phyloP scores from a whole-genome alignment of 2,888 invertebrate species.

The Standfussiana lucernea region DNA sequence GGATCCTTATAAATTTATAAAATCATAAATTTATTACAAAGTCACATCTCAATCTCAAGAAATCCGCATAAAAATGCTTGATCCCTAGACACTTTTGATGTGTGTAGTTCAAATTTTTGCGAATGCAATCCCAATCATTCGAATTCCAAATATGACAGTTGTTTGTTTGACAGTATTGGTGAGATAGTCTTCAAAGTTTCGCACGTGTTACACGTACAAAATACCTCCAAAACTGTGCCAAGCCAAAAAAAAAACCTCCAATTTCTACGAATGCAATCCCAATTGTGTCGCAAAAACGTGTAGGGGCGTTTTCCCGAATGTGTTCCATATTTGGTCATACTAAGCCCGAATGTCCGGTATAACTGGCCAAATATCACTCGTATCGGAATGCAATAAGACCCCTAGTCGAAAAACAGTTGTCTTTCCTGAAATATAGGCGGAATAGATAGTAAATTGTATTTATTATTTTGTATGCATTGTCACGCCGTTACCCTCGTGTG shows the following conservation, averaged over 20 bases:
- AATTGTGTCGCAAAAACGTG: not conserved
- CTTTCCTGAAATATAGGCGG: slow-evolving; percentile 1
- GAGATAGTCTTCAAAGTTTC: not conserved
- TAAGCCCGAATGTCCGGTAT: not conserved
- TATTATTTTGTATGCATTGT: slow-evolving; percentile 53
- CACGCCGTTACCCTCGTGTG: slow-evolving; percentile 34
- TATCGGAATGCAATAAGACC: not conserved
- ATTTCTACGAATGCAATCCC: slow-evolving; percentile 3
- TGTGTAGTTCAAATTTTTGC: too few species aligned
- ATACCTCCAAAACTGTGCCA: too few species aligned
- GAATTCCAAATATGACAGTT: too few species aligned
- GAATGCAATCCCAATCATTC: too few species aligned
- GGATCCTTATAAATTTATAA: too few species aligned
- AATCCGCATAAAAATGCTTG: too few species aligned
- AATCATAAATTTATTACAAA: too few species aligned
- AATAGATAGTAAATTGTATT: slow-evolving; percentile 14
- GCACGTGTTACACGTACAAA: not conserved
- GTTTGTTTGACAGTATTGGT: not conserved
- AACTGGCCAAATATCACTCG: not conserved
- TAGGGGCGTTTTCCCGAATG: not conserved
- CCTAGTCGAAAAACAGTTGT: not conserved
- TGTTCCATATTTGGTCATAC: not conserved
- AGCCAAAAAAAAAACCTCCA: not conserved
- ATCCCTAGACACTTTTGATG: too few species aligned
- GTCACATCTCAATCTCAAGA: too few species aligned